A percentile compares a stretch with the other conserved stretches of the same genome.
Conservation (phyloP, 2,113 vertebrate species). For the Serilophus lunatus region DNA sequence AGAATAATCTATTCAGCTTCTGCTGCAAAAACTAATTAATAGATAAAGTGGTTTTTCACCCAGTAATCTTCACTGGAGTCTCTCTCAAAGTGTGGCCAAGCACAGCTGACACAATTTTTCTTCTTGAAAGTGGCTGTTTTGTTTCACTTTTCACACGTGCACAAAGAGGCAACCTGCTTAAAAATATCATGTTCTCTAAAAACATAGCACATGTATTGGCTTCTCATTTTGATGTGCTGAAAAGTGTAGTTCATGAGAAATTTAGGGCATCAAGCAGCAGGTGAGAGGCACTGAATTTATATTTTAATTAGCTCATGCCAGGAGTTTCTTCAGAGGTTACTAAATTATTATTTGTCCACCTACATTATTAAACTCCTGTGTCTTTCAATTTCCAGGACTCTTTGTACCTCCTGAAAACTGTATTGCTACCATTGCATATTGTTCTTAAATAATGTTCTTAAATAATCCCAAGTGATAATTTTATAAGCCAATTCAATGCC, state of each 20-base stretch:
- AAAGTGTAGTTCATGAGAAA: neutral
- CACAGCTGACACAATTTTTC: neutral
- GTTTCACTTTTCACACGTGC: neutral
- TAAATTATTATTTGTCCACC: conserved; percentile 45
- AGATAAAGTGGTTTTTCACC: neutral
- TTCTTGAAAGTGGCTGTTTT: neutral
- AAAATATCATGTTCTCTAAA: neutral
- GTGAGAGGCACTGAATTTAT: neutral
- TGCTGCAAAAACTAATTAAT: neutral
- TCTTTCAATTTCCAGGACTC: neutral
- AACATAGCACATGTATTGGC: neutral
- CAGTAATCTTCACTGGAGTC: neutral
- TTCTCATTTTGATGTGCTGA: neutral
- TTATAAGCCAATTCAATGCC: neutral
- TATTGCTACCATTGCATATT: neutral
- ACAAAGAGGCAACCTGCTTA: neutral
- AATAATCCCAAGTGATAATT: neutral
- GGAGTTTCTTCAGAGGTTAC: conserved; percentile 20
- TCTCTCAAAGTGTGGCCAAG: neutral
- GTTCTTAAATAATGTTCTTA: neutral
- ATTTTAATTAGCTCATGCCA: conserved; percentile 50
- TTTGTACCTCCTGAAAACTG: neutral
- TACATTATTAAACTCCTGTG: neutral
- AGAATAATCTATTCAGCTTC: neutral
- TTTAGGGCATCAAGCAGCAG: conserved; percentile 22